These are phyloP conservation scores for Daphoenositta chrysoptera DNA, from an alignment of 2,113 vertebrate genomes.

Conservation along the genomic window DNA sequence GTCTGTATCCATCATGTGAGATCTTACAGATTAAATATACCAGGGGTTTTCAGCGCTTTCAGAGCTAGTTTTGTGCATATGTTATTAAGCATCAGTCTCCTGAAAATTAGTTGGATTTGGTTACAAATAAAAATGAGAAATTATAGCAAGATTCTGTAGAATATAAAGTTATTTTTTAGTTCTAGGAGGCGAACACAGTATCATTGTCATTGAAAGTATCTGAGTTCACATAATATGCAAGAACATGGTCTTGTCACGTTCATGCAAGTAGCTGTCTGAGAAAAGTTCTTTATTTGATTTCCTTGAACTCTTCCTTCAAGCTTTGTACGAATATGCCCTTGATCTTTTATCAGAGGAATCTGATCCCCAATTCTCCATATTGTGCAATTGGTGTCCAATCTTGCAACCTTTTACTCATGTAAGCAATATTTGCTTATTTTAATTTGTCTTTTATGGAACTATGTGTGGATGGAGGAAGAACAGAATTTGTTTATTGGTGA, in stretches of 20 bases:
- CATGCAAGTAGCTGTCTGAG: background rate
- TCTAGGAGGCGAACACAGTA: background rate
- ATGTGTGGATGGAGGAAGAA: background rate
- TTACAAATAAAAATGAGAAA: background rate
- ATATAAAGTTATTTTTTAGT: background rate
- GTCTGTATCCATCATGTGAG: background rate
- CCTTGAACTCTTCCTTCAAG: background rate
- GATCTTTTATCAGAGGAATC: background rate
- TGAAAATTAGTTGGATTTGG: background rate
- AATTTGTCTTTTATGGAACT: background rate
- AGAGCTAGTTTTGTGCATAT: background rate
- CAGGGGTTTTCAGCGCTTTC: background rate
- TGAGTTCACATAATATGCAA: background rate
- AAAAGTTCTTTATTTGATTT: background rate
- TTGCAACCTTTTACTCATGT: background rate
- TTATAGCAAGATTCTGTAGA: background rate
- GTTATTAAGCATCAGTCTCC: background rate
- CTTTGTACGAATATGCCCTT: background rate
- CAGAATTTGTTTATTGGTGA: background rate
- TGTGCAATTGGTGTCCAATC: accelerated
- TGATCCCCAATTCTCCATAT: background rate
- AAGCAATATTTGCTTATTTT: background rate
- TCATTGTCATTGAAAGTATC: background rate
- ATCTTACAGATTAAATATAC: background rate
- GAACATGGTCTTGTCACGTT: accelerated